Conservation (phyloP, 2,113 vertebrate species). For the Pseudopodoces humilis region DNA sequence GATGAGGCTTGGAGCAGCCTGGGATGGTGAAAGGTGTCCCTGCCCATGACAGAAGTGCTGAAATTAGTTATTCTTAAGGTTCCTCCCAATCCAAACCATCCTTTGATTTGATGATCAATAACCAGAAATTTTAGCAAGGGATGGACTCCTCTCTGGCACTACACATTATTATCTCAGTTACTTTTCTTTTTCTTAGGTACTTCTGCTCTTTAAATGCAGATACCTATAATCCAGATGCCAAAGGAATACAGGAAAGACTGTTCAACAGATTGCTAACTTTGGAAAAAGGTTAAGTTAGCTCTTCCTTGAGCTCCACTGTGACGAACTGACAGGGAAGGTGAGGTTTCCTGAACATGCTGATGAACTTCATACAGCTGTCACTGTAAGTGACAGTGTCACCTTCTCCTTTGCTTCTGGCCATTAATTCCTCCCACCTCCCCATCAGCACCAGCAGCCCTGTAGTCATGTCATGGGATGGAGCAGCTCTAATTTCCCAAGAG, state of each 20-base stretch:
- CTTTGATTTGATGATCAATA: background rate
- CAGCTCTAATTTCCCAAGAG: background rate
- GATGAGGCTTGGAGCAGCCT: fast-evolving
- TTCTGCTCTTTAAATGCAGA: background rate
- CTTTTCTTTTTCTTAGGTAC: no score
- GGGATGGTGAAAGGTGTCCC: background rate
- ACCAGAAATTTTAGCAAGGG: background rate
- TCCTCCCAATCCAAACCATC: background rate
- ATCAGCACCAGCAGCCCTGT: background rate
- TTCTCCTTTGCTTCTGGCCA: background rate
- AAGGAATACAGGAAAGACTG: background rate
- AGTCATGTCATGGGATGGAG: background rate
- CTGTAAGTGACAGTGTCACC: background rate
- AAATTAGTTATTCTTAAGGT: background rate
- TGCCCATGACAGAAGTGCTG: background rate
- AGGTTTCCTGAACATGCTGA: background rate
- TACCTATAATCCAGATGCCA: background rate
- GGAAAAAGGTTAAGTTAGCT: background rate
- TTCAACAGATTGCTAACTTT: background rate
- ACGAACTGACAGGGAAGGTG: background rate
- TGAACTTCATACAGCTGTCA: background rate
- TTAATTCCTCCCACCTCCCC: background rate
- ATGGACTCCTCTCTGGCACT: background rate
- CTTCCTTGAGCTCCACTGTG: background rate
- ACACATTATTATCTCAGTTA: background rate